These are phyloP conservation scores for Phalacrocorax pelagicus DNA, from an alignment of 2,113 vertebrate species.

Conservation along the genomic window DNA sequence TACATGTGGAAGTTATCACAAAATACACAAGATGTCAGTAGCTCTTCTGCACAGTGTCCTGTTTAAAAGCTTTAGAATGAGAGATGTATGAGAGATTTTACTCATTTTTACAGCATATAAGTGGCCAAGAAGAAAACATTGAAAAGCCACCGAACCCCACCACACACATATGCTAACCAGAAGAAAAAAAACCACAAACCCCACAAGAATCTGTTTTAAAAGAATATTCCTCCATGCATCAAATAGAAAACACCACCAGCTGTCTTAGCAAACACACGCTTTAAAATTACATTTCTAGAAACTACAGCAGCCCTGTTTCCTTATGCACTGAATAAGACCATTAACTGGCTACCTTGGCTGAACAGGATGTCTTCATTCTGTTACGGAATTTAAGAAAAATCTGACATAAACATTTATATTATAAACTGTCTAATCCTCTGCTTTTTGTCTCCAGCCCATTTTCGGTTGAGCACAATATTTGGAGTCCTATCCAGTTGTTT, in stretches of 20 bases:
- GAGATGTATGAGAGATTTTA: background rate
- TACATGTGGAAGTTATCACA: background rate
- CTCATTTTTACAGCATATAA: background rate
- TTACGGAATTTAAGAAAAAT: background rate
- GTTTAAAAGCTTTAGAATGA: background rate
- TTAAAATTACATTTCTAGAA: background rate
- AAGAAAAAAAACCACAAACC: background rate
- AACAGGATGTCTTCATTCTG: background rate
- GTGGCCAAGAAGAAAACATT: background rate
- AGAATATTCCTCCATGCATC: background rate
- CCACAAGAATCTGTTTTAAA: background rate
- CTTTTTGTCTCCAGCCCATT: background rate
- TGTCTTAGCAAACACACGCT: background rate
- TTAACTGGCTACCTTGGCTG: background rate
- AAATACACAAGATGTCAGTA: background rate
- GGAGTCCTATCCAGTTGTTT: background rate
- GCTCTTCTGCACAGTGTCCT: background rate
- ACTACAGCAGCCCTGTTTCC: background rate
- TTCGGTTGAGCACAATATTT: background rate
- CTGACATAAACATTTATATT: background rate
- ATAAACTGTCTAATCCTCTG: background rate
- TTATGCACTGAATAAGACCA: background rate
- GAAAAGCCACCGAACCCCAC: background rate
- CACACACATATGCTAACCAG: background rate
- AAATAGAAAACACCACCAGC: background rate